phyloP scores from a whole-genome alignment of 1,140 invertebrate species.

The Caenorhabditis tropicalis region DNA sequence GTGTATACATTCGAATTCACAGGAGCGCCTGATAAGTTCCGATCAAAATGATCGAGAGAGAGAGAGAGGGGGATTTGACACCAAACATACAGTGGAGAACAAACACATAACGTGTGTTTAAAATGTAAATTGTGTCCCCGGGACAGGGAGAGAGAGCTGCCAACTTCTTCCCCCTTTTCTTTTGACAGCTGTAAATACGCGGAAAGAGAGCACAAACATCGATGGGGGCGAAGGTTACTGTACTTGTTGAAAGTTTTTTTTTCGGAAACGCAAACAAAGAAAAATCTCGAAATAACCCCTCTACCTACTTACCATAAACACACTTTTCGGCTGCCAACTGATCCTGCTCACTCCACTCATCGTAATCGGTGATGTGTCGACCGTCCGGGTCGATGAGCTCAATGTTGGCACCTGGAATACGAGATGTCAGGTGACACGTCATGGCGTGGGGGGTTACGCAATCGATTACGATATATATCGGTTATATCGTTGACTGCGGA shows the following conservation, averaged over 20 bases:
- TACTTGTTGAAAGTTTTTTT: conserved; percentile 15
- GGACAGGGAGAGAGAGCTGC: neutral
- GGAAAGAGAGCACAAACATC: neutral
- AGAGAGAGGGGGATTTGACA: neutral
- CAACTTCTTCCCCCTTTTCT: neutral
- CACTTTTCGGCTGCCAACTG: neutral
- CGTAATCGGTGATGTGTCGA: conserved; percentile 8
- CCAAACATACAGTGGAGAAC: neutral
- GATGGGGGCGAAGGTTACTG: neutral
- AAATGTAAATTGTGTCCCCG: neutral
- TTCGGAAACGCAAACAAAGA: neutral
- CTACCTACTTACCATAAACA: neutral
- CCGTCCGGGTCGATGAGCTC: conserved; percentile 16
- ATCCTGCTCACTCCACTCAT: neutral
- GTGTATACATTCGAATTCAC: conserved; percentile 40
- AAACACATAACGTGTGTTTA: conserved; percentile 43
- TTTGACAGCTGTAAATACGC: conserved; percentile 33
- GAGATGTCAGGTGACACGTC: neutral
- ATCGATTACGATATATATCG: neutral
- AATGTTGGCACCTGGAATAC: conserved; percentile 9
- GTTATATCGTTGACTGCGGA: neutral
- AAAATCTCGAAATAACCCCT: neutral
- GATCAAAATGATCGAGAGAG: neutral
- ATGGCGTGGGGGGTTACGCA: neutral
- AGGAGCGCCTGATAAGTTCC: conserved; percentile 25